phyloP scores from a whole-genome alignment of 2,113 vertebrate species.

The Solenodon paradoxus region DNA sequence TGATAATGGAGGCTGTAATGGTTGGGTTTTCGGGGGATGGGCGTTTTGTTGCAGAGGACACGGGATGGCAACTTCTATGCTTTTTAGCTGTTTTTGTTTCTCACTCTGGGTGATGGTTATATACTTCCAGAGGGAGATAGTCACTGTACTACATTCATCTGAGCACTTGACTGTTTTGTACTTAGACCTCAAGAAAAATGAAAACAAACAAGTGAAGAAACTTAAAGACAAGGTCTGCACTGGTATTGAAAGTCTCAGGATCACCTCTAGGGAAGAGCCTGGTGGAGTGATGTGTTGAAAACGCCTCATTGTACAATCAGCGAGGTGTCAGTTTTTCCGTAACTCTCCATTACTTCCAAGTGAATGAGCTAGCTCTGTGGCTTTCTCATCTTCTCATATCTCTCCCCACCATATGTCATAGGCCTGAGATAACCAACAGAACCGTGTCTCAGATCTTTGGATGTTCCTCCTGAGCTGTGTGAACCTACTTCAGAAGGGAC shows the following conservation, averaged over 20 bases:
- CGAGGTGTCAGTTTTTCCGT: neutral
- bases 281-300: neutral
- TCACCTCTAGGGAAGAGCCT: neutral
- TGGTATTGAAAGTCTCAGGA: neutral
- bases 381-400: neutral
- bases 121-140: neutral
- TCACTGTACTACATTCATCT: neutral
- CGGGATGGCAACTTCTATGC: too few relatives aligned
- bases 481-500: neutral
- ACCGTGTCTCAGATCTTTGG: neutral
- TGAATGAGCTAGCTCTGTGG: too few relatives aligned
- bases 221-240: neutral
- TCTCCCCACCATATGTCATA: neutral
- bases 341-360: too few relatives aligned
- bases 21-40: neutral
- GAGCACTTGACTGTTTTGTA: neutral
- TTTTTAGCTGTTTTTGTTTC: neutral
- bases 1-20: neutral
- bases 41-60: fast-evolving
- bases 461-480: neutral
- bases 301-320: too few relatives aligned
- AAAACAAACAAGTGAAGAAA: neutral
- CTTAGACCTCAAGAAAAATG: neutral
- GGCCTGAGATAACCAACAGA: neutral
- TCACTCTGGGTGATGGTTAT: neutral